A percentile compares a stretch with the other conserved stretches of the same genome.
Evolutionary conservation across 2,113 vertebrate genomes (phyloP).

Genomic region (Lampris megalopsis): DNA sequence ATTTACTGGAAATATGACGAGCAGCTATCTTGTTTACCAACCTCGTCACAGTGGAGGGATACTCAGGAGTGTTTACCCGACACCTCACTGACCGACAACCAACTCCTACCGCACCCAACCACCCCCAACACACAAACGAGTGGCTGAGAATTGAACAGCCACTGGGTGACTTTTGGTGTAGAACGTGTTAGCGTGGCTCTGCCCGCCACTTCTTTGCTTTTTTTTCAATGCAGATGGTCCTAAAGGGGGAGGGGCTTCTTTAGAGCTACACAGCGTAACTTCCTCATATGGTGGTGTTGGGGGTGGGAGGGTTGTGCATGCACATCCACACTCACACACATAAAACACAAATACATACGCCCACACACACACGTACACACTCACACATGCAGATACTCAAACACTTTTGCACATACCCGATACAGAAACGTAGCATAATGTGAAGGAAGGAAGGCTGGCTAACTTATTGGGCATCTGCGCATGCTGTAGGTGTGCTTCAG

Average conservation of each 20-base stretch:
- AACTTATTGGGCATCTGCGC: slow-evolving; percentile 65
- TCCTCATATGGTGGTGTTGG: background rate
- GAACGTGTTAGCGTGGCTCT: background rate
- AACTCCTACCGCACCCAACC: slow-evolving; percentile 1
- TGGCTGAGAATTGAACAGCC: slow-evolving; percentile 33
- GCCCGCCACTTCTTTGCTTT: slow-evolving; percentile 42
- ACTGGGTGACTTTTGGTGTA: slow-evolving; percentile 34
- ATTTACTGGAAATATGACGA: slow-evolving; percentile 86
- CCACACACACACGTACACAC: slow-evolving; percentile 29
- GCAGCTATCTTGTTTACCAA: slow-evolving; percentile 11
- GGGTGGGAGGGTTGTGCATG: background rate
- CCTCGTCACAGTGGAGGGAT: slow-evolving; percentile 45
- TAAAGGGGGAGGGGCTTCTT: slow-evolving; percentile 29
- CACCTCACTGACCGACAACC: slow-evolving; percentile 59
- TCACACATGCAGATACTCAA: background rate
- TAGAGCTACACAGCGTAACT: slow-evolving; percentile 53
- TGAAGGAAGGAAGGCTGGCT: slow-evolving; percentile 58
- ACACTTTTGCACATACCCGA: background rate
- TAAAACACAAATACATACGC: background rate
- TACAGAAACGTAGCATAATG: slow-evolving; percentile 68
- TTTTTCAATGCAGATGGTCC: slow-evolving; percentile 39
- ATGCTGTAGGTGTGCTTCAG: slow-evolving; percentile 9
- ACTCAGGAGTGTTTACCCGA: slow-evolving; percentile 65
- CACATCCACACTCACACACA: background rate
- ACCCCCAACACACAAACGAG: slow-evolving; percentile 21